Conservation (phyloP, 1,140 invertebrate species). For the Trachelipus rathkii region DNA sequence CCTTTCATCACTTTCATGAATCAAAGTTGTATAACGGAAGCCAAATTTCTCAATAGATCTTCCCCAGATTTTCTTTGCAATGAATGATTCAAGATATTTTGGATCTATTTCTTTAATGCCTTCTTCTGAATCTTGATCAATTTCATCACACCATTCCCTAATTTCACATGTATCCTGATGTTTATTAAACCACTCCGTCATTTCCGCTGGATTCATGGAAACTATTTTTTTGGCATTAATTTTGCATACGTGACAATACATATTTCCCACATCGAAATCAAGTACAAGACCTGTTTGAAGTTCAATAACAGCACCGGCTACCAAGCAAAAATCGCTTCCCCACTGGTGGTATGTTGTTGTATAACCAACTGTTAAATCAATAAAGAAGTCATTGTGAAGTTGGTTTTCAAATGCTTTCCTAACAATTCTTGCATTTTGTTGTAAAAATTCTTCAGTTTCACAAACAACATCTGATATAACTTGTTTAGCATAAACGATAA, state of each 20-base stretch:
- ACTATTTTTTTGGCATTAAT: slow-evolving; percentile 45
- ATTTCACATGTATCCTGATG: slow-evolving; percentile 44
- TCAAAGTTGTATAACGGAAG: slow-evolving; percentile 42
- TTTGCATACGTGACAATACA: slow-evolving; percentile 45
- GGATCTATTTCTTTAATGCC: slow-evolving; percentile 43
- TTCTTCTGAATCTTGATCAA: slow-evolving; percentile 44
- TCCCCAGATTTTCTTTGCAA: slow-evolving; percentile 44
- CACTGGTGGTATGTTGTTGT: slow-evolving; percentile 45
- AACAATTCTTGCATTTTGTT: slow-evolving; percentile 39
- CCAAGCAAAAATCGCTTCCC: slow-evolving; percentile 45
- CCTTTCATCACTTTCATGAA: slow-evolving; percentile 44
- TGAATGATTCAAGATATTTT: slow-evolving; percentile 43
- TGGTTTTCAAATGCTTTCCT: slow-evolving; percentile 40
- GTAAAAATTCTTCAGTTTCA: slow-evolving; percentile 41
- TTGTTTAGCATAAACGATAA: slow-evolving; percentile 43
- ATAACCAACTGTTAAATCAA: slow-evolving; percentile 41
- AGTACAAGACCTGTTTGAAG: slow-evolving; percentile 43
- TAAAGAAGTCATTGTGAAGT: slow-evolving; percentile 34
- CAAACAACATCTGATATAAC: slow-evolving; percentile 42
- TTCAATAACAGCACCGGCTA: slow-evolving; percentile 43
- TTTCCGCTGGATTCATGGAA: slow-evolving; percentile 42
- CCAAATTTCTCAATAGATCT: slow-evolving; percentile 44
- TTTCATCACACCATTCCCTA: slow-evolving; percentile 44
- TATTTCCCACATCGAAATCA: slow-evolving; percentile 44
- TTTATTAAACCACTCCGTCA: slow-evolving; percentile 45